Evolutionary conservation across 92 coral and sea anemone genomes (phyloP).

Genomic region (Paramuricea clavata): DNA sequence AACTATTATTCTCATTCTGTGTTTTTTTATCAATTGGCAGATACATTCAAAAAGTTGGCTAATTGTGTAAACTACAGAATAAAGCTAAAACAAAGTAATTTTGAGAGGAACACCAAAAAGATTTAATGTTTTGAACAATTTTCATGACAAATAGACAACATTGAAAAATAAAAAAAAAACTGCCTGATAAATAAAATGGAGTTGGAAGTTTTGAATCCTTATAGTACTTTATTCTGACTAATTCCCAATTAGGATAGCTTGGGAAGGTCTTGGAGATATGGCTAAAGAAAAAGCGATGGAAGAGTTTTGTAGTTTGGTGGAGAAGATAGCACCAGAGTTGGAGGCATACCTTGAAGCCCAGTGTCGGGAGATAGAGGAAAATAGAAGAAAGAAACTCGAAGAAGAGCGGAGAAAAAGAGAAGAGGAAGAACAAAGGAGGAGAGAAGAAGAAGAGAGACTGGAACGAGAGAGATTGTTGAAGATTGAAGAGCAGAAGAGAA

Average conservation of each 20-base stretch:
- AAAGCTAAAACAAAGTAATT: no score
- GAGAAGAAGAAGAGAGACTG: constrained; percentile 85
- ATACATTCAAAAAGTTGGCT: no score
- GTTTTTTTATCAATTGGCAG: no score
- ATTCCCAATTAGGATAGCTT: constrained; percentile 76
- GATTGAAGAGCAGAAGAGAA: constrained; percentile 78
- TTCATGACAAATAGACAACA: no score
- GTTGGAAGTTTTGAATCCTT: no score
- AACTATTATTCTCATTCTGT: no score
- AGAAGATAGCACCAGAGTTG: constrained; percentile 89
- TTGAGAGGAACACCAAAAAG: no score
- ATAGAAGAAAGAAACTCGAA: constrained; percentile 76
- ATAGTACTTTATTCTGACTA: neutral
- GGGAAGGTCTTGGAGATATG: constrained; percentile 97
- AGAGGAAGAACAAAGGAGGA: constrained; percentile 67
- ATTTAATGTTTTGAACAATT: no score
- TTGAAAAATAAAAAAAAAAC: no score
- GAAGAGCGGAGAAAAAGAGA: constrained; percentile 76
- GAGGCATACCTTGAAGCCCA: constrained; percentile 98
- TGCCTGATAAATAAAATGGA: no score
- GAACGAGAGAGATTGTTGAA: constrained; percentile 81
- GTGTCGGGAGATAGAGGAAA: constrained; percentile 87
- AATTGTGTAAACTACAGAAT: no score
- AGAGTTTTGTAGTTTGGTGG: constrained; percentile 88
- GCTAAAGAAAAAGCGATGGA: constrained; percentile 91